phyloP scores from a whole-genome alignment of 2,888 invertebrate genomes.

The Chymomyza fuscimana region DNA sequence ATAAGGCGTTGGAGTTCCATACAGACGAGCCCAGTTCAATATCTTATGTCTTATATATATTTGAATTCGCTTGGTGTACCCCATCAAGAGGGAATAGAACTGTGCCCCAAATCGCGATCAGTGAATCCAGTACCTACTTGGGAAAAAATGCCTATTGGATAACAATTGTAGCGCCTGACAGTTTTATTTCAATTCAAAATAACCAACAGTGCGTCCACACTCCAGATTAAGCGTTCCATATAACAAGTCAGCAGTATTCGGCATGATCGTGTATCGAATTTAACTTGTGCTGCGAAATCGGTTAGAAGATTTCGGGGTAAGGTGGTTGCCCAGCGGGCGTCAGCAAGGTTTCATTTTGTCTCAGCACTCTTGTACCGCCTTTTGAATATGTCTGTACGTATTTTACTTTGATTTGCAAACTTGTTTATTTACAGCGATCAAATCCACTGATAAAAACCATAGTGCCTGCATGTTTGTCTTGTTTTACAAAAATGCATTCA shows the following conservation, averaged over 20 bases:
- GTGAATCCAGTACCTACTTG: too few relatives aligned
- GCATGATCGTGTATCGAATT: slow-evolving; percentile 3
- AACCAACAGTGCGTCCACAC: neutral
- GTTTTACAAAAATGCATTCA: neutral
- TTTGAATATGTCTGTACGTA: neutral
- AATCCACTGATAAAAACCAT: slow-evolving; percentile 57
- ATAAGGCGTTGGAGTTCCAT: too few relatives aligned
- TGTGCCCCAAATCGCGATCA: too few relatives aligned
- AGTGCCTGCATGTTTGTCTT: neutral
- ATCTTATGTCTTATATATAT: too few relatives aligned
- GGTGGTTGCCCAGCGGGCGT: neutral
- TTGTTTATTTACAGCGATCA: slow-evolving; percentile 66
- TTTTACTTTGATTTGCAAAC: slow-evolving; percentile 65
- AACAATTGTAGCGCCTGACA: neutral
- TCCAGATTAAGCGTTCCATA: neutral
- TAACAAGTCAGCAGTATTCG: neutral
- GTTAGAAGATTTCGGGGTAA: neutral
- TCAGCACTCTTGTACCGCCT: neutral
- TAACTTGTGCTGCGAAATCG: neutral
- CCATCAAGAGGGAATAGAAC: too few relatives aligned
- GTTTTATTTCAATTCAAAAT: slow-evolving; percentile 8
- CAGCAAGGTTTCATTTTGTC: slow-evolving; percentile 2
- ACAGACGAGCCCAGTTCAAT: too few relatives aligned
- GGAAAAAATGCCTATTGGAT: too few relatives aligned
- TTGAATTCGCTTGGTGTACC: too few relatives aligned